Evolutionary conservation across 37 sponge, comb jelly and placozoan genomes (phyloP).

Genomic region (Hexactinellida sp.): DNA sequence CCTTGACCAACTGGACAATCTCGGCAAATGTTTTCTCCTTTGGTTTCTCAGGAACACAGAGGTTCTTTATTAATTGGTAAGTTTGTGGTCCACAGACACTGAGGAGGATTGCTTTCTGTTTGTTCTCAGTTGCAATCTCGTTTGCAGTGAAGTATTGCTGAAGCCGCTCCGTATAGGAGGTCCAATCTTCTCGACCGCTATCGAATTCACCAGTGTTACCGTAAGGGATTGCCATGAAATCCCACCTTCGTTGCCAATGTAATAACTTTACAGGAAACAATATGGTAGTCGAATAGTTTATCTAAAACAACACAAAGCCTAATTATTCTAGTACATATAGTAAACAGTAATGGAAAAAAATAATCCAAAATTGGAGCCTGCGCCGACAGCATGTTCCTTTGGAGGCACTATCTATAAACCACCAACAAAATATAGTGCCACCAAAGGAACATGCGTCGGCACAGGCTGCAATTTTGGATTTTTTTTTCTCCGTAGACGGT

Average conservation of each 20-base stretch:
- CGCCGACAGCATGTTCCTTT: too few relatives aligned
- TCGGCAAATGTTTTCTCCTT: neutral
- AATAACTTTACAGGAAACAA: too few relatives aligned
- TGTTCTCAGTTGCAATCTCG: neutral
- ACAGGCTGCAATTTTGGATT: too few relatives aligned
- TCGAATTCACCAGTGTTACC: neutral
- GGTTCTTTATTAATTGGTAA: neutral
- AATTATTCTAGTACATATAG: too few relatives aligned
- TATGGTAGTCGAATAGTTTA: too few relatives aligned
- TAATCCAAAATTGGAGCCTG: too few relatives aligned
- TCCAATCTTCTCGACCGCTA: neutral
- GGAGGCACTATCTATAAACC: too few relatives aligned
- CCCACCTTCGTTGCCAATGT: conserved; percentile 9
- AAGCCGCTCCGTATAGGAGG: conserved; percentile 19
- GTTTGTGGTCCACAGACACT: conserved; percentile 22
- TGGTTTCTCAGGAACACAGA: conserved; percentile 18
- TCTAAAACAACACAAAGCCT: too few relatives aligned
- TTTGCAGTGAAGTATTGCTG: conserved; percentile 22
- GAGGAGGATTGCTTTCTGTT: conserved; percentile 15
- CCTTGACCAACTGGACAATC: neutral
- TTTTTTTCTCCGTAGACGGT: too few relatives aligned
- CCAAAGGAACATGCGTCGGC: too few relatives aligned
- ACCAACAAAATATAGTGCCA: too few relatives aligned
- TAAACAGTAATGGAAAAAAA: too few relatives aligned
- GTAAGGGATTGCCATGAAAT: neutral